Conservation (phyloP, 2,113 vertebrate genomes). For the Menidia beryllina region DNA sequence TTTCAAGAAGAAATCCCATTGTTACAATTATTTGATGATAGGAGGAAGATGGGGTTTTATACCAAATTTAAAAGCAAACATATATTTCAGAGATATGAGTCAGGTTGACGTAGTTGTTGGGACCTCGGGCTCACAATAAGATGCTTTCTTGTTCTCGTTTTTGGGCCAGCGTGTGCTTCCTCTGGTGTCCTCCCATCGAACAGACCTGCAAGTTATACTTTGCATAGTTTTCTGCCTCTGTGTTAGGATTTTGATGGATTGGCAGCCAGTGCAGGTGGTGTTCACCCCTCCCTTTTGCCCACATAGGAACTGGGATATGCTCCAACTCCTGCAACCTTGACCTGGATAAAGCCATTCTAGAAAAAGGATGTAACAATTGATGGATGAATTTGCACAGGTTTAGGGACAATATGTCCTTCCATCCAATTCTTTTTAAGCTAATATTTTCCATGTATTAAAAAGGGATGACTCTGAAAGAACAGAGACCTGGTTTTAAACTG, state of each 20-base stretch:
- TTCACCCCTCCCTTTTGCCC: background rate
- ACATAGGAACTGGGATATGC: background rate
- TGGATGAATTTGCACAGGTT: background rate
- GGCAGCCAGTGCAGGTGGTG: background rate
- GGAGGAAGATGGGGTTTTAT: too few relatives aligned
- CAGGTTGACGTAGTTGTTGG: background rate
- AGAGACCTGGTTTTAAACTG: background rate
- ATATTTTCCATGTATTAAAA: background rate
- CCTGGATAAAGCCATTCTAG: background rate
- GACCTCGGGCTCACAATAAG: background rate
- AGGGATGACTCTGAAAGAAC: background rate
- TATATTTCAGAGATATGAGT: background rate
- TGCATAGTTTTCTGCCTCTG: too few relatives aligned
- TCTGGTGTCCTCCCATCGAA: too few relatives aligned
- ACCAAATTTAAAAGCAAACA: background rate
- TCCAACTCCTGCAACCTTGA: background rate
- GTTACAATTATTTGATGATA: too few relatives aligned
- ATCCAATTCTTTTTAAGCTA: background rate
- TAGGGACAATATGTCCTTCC: background rate
- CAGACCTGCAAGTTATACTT: too few relatives aligned
- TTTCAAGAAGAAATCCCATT: too few relatives aligned
- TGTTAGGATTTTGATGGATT: background rate
- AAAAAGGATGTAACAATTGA: background rate
- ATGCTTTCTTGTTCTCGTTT: background rate
- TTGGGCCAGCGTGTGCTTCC: too few relatives aligned